phyloP scores from a whole-genome alignment of 92 coral and sea anemone genomes.

The Bergia sp. region DNA sequence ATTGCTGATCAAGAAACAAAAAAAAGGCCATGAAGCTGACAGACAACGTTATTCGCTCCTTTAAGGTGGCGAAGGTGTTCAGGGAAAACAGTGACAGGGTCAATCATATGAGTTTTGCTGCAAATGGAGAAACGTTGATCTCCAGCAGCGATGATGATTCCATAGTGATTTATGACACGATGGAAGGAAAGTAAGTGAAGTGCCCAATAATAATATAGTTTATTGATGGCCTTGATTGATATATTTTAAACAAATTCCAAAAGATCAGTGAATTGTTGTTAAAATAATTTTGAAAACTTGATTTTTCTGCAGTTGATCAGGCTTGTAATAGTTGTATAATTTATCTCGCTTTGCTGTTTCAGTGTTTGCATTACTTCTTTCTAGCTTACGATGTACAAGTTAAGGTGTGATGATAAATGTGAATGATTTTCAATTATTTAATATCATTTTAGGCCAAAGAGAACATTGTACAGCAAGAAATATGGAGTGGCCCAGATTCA shows the following conservation, averaged over 20 bases:
- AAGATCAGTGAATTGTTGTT: neutral
- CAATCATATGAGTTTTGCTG: conserved; percentile 85
- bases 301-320: no score
- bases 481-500: conserved; percentile 99
- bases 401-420: neutral
- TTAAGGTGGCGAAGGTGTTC: conserved; percentile 94
- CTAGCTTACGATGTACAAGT: no score
- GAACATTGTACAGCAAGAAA: conserved; percentile 96
- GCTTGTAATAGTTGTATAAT: no score
- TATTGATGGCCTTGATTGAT: neutral
- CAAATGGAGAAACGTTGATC: conserved; percentile 93
- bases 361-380: no score
- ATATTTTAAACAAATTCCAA: neutral
- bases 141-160: conserved; percentile 98
- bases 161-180: conserved; percentile 91
- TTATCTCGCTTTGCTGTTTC: no score
- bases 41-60: conserved; percentile 87
- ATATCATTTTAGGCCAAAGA: conserved; percentile 72
- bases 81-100: conserved; percentile 96
- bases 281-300: no score
- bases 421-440: neutral
- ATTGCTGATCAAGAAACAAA: neutral
- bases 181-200: conserved; percentile 93
- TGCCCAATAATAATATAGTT: neutral
- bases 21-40: conserved; percentile 75